Percentiles rank a stretch among this genome's conserved stretches.
These are phyloP conservation scores for Lepus europaeus DNA, from an alignment of 2,113 vertebrate genomes.

Conservation along the genomic window DNA sequence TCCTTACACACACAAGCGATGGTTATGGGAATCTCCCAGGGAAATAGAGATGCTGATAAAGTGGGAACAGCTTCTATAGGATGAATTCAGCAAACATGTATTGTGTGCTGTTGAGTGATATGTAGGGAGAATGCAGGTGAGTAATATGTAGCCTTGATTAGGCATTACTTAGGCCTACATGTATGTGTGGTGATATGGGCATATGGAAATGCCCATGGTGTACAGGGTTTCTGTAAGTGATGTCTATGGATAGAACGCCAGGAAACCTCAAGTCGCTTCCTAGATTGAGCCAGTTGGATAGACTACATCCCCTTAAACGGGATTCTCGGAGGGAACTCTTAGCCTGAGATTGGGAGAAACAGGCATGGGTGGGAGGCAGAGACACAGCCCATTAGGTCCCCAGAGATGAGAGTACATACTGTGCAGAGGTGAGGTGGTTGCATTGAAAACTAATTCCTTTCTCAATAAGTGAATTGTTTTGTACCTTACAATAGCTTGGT, in stretches of 20 bases:
- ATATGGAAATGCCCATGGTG: background rate
- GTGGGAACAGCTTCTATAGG: background rate
- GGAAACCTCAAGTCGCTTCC: background rate
- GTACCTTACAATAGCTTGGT: background rate
- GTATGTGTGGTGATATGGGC: too few relatives aligned
- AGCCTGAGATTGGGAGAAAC: too few relatives aligned
- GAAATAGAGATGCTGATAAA: background rate
- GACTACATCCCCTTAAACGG: background rate
- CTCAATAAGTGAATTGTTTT: background rate
- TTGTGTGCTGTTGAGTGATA: background rate
- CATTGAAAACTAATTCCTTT: background rate
- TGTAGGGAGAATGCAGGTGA: background rate
- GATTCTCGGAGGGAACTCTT: background rate
- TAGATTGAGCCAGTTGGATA: background rate
- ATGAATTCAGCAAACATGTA: background rate
- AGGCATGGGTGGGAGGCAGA: background rate
- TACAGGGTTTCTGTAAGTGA: background rate
- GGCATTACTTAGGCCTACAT: background rate
- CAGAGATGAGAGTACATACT: background rate
- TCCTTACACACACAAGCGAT: background rate
- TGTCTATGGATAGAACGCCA: background rate
- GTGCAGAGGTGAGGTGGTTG: background rate
- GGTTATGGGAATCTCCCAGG: constrained; percentile 1
- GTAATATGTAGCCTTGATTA: background rate
- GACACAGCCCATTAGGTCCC: too few relatives aligned